Conservation (phyloP, 2,113 vertebrate species). For the Oreochromis niloticus region DNA sequence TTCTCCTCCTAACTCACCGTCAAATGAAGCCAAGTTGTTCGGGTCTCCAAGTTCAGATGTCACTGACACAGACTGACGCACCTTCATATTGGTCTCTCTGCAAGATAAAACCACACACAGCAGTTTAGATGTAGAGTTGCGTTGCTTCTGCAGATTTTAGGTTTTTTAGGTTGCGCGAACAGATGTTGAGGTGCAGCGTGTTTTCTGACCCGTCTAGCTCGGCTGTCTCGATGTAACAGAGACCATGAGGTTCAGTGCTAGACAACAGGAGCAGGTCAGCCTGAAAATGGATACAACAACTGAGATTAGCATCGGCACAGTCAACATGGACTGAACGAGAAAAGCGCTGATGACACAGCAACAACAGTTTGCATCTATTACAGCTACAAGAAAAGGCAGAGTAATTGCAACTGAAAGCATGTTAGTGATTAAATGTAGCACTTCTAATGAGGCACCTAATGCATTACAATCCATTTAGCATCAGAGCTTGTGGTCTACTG, state of each 20-base stretch:
- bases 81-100: conserved; percentile 96
- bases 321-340: background rate
- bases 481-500: background rate
- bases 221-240: conserved; percentile 95
- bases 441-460: background rate
- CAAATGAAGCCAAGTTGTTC: conserved; percentile 80
- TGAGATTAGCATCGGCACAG: background rate
- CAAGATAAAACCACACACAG: conserved; percentile 24
- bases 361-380: background rate
- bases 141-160: background rate
- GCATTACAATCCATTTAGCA: background rate
- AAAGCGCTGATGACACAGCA: background rate
- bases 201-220: conserved; percentile 89
- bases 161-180: background rate
- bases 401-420: background rate
- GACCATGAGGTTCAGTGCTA: conserved; percentile 91
- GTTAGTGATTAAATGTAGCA: background rate
- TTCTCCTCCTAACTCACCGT: conserved; percentile 73
- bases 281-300: conserved; percentile 63
- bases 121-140: background rate
- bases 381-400: background rate
- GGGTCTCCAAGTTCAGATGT: conserved; percentile 83
- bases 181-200: background rate
- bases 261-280: conserved; percentile 93
- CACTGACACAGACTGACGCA: conserved; percentile 85